Evolutionary conservation across 2,797 vertebrate species (phyloP).

Genomic region (Notoglanidium macrostoma): DNA sequence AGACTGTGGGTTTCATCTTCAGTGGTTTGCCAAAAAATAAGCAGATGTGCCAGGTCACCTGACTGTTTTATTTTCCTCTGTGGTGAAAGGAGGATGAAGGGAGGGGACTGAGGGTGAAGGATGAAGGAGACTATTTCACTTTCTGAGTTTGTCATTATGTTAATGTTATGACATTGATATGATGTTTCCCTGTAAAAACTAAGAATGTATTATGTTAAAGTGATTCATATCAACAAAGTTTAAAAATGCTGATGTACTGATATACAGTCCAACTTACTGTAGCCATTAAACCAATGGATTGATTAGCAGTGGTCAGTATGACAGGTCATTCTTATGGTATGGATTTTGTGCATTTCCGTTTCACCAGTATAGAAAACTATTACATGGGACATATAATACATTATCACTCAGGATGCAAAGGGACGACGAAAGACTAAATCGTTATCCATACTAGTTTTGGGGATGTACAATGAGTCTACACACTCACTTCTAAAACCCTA

Average conservation of each 20-base stretch:
- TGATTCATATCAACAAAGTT: background rate
- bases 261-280: background rate
- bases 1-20: constrained; percentile 59
- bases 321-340: background rate
- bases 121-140: background rate
- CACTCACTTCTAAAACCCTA: background rate
- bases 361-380: background rate
- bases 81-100: background rate
- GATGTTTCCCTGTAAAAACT: background rate
- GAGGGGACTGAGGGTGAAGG: background rate
- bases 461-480: background rate
- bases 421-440: background rate
- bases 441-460: background rate
- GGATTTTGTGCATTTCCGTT: background rate
- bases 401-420: background rate
- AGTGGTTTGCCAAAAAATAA: constrained; percentile 52
- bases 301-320: background rate
- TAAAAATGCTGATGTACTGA: background rate
- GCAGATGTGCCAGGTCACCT: constrained; percentile 49
- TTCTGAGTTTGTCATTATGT: background rate
- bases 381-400: background rate
- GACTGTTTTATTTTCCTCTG: constrained; percentile 48
- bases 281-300: background rate
- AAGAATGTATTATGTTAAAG: background rate
- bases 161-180: background rate